A percentile compares a stretch with the other conserved stretches of the same genome.
Evolutionary conservation across 2,797 vertebrate species (phyloP).

Genomic region (Apogon hyalosoma): DNA sequence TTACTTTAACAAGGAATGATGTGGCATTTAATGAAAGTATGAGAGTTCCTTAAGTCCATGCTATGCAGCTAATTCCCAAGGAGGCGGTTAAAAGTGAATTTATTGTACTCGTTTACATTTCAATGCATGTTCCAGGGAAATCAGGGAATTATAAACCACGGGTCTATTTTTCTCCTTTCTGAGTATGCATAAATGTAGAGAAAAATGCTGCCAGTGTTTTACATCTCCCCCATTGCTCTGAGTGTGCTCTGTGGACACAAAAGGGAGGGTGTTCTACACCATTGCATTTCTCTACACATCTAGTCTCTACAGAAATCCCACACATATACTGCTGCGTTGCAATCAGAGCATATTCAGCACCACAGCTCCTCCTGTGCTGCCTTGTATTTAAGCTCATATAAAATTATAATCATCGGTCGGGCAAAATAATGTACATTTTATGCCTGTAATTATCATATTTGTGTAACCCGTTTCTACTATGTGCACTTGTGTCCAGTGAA

Average conservation of each 20-base stretch:
- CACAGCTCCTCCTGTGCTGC: conserved; percentile 22
- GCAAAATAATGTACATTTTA: conserved; percentile 52
- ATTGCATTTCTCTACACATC: conserved; percentile 47
- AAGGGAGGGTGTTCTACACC: conserved; percentile 60
- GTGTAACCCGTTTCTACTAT: conserved; percentile 44
- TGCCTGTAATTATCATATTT: conserved; percentile 58
- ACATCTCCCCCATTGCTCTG: conserved; percentile 73
- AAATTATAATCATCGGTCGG: conserved; percentile 51
- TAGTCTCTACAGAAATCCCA: conserved; percentile 61
- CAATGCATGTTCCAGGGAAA: conserved; percentile 77
- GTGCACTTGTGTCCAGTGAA: conserved; percentile 56
- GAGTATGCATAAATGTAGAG: conserved; percentile 72
- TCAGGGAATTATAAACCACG: conserved; percentile 74
- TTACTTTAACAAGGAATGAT: conserved; percentile 74
- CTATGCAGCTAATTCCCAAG: conserved; percentile 74
- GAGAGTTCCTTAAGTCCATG: conserved; percentile 74
- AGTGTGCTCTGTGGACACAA: conserved; percentile 49
- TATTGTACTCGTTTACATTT: conserved; percentile 84
- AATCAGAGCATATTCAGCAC: conserved; percentile 38
- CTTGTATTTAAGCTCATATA: conserved; percentile 7
- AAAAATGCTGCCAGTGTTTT: conserved; percentile 72
- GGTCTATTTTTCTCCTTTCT: conserved; percentile 69
- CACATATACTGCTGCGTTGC: conserved; percentile 46
- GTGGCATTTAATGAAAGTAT: conserved; percentile 76
- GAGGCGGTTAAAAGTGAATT: conserved; percentile 82